Conservation (phyloP, 2,888 invertebrate species). For the Noctua janthe region DNA sequence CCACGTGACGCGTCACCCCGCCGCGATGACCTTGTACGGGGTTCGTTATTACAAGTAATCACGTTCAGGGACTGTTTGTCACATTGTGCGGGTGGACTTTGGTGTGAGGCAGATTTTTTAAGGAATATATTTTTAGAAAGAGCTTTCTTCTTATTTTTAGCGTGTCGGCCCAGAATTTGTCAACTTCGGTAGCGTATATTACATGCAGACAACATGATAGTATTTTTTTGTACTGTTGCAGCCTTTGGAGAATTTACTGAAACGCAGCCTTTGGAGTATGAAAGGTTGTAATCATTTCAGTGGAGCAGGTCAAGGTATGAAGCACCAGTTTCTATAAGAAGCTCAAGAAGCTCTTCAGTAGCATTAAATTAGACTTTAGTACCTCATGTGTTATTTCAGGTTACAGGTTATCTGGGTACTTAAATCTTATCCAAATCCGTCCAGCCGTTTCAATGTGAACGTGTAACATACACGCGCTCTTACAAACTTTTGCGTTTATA, state of each 20-base stretch:
- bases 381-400: background rate
- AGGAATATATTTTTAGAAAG: background rate
- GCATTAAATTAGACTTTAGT: background rate
- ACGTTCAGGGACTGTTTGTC: conserved; percentile 34
- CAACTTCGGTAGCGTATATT: background rate
- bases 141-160: background rate
- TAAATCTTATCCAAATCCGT: background rate
- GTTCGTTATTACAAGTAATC: conserved; percentile 25
- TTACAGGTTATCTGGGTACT: background rate
- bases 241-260: background rate
- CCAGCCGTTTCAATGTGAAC: background rate
- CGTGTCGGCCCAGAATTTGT: background rate
- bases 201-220: background rate
- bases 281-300: background rate
- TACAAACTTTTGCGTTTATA: background rate
- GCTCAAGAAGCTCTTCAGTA: background rate
- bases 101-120: background rate
- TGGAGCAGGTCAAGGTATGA: background rate
- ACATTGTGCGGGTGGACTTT: conserved; percentile 4
- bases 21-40: conserved; percentile 47
- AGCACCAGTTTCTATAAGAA: background rate
- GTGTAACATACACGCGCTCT: background rate
- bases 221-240: background rate
- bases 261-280: background rate
- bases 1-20: conserved; percentile 24